Evolutionary conservation across 2,113 vertebrate genomes (phyloP).

Genomic region (Callipepla squamata): DNA sequence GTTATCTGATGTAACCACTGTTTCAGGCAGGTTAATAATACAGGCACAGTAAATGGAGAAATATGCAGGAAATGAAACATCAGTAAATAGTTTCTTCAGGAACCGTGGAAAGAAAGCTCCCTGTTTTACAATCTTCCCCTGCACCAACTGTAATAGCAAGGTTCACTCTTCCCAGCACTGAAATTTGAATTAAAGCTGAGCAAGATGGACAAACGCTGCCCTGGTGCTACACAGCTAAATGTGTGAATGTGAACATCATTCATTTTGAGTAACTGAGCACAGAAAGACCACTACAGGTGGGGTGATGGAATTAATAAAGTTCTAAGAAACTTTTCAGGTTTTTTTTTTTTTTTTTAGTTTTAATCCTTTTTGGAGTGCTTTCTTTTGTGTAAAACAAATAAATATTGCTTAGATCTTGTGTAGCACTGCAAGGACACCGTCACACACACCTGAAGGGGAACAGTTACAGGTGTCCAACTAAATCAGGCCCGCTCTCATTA

Average conservation of each 20-base stretch:
- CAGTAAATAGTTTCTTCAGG: slow-evolving; percentile 20
- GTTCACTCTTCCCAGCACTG: neutral
- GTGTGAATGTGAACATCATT: neutral
- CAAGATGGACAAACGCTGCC: neutral
- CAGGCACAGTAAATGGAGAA: neutral
- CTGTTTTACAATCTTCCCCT: neutral
- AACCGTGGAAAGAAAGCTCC: slow-evolving; percentile 15
- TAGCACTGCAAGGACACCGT: no score
- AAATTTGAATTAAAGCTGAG: neutral
- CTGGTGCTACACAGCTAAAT: neutral
- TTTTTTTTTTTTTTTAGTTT: neutral
- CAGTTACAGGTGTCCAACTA: neutral
- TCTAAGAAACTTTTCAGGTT: neutral
- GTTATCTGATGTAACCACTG: slow-evolving; percentile 26
- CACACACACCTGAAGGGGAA: neutral
- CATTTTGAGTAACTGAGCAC: neutral
- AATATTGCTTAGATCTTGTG: neutral
- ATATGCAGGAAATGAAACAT: slow-evolving; percentile 39
- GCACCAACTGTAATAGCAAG: neutral
- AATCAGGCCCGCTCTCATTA: neutral
- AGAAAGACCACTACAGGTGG: neutral
- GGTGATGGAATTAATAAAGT: neutral
- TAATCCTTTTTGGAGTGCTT: neutral
- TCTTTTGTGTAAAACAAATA: neutral
- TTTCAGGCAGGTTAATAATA: slow-evolving; percentile 35